Conservation (phyloP, 2,888 invertebrate genomes). For the Heliconius erato region DNA sequence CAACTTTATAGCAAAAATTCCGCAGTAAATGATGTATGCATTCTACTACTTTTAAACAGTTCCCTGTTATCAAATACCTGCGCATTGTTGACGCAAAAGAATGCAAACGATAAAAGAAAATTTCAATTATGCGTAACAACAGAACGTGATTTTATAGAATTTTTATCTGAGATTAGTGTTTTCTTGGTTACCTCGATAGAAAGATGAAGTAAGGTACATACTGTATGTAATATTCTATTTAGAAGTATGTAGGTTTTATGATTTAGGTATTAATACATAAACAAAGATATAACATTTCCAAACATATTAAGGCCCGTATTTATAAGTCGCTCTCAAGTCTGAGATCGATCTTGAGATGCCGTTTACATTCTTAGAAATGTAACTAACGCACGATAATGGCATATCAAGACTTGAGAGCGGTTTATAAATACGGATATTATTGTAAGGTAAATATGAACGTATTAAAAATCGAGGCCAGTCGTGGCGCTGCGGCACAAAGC, state of each 20-base stretch:
- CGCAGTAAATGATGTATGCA: slow-evolving; percentile 1
- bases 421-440: too few species aligned
- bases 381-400: too few species aligned
- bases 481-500: too few species aligned
- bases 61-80: slow-evolving; percentile 77
- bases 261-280: too few species aligned
- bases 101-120: slow-evolving; percentile 70
- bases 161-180: slow-evolving; percentile 67
- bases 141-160: slow-evolving; percentile 77
- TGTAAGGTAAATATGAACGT: background rate
- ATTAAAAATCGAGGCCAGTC: background rate
- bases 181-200: slow-evolving; percentile 38
- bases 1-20: slow-evolving; percentile 48
- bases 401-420: too few species aligned
- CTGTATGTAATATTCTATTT: background rate
- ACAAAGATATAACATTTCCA: too few species aligned
- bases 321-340: too few species aligned
- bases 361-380: too few species aligned
- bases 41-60: slow-evolving; percentile 31
- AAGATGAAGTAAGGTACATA: background rate
- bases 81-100: slow-evolving; percentile 67
- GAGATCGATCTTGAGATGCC: too few species aligned
- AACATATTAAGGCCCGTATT: too few species aligned
- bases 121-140: slow-evolving; percentile 53
- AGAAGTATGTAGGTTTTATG: background rate